Evolutionary conservation across 2,797 vertebrate species (phyloP).

Genomic region (Myripristis jacobus): DNA sequence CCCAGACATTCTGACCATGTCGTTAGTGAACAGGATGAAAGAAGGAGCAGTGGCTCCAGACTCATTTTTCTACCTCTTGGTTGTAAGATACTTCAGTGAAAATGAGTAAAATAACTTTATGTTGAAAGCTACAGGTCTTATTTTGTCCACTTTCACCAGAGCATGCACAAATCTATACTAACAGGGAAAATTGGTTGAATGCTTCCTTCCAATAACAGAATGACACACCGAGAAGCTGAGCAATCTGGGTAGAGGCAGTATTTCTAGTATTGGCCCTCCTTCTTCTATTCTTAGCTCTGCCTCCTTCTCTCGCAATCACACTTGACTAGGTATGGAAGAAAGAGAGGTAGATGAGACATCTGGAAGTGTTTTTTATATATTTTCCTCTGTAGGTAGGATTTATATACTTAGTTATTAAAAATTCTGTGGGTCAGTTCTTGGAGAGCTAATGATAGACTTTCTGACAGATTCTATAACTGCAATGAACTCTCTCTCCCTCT

Average conservation of each 20-base stretch:
- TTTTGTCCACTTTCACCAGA: constrained; percentile 24
- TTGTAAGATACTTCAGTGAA: constrained; percentile 14
- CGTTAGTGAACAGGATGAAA: constrained; percentile 44
- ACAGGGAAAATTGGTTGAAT: constrained; percentile 34
- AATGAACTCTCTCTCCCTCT: too few species aligned
- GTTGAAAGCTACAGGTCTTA: constrained; percentile 11
- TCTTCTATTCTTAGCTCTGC: constrained; percentile 77
- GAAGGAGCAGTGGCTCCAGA: constrained; percentile 14
- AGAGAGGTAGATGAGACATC: constrained; percentile 51
- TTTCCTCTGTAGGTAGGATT: constrained; percentile 5
- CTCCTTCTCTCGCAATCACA: constrained; percentile 75
- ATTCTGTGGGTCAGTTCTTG: neutral
- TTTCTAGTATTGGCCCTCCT: constrained; percentile 63
- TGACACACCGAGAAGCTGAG: constrained; percentile 42
- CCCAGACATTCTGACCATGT: constrained; percentile 43
- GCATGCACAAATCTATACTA: constrained; percentile 26
- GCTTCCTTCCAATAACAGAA: constrained; percentile 53
- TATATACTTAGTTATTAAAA: neutral
- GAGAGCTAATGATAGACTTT: neutral
- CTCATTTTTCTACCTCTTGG: constrained; percentile 6
- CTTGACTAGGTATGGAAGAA: constrained; percentile 64
- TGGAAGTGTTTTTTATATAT: constrained; percentile 26
- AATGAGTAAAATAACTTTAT: neutral
- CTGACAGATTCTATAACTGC: neutral
- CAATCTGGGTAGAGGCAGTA: constrained; percentile 67